Conservation (phyloP, 2,797 vertebrate species). For the Melanogrammus aeglefinus region DNA sequence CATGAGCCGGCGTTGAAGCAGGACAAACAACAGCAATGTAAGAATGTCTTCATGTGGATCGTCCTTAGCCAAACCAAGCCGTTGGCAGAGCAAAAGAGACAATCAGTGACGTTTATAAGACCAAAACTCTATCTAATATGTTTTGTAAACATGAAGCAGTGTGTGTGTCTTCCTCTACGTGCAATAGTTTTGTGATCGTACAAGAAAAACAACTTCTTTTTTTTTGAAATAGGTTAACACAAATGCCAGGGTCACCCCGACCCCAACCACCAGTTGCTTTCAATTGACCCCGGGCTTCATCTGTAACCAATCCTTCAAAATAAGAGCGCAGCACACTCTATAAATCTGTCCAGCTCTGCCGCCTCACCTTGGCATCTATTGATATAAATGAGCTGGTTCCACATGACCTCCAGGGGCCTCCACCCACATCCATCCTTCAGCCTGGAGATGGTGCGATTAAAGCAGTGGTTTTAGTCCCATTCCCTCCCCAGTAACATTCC, state of each 20-base stretch:
- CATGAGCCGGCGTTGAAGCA: too few relatives aligned
- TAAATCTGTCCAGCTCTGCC: background rate
- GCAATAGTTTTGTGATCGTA: background rate
- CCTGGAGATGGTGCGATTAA: background rate
- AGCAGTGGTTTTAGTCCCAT: background rate
- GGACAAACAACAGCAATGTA: too few relatives aligned
- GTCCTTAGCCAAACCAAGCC: too few relatives aligned
- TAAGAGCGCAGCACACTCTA: background rate
- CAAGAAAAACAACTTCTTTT: background rate
- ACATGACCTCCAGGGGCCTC: background rate
- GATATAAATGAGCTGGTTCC: conserved; percentile 12
- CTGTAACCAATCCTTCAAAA: background rate
- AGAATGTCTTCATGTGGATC: too few relatives aligned
- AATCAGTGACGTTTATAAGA: background rate
- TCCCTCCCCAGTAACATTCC: conserved; percentile 1
- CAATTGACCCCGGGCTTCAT: background rate
- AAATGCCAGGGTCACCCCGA: background rate
- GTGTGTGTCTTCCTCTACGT: background rate
- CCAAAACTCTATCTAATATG: too few relatives aligned
- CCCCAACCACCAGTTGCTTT: background rate
- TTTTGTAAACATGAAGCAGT: background rate
- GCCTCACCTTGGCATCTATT: background rate
- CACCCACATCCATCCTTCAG: background rate
- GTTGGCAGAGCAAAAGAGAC: too few relatives aligned
- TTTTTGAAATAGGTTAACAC: background rate